These are phyloP conservation scores for Selenia dentaria DNA, from an alignment of 2,888 invertebrate genomes.

Conservation along the genomic window DNA sequence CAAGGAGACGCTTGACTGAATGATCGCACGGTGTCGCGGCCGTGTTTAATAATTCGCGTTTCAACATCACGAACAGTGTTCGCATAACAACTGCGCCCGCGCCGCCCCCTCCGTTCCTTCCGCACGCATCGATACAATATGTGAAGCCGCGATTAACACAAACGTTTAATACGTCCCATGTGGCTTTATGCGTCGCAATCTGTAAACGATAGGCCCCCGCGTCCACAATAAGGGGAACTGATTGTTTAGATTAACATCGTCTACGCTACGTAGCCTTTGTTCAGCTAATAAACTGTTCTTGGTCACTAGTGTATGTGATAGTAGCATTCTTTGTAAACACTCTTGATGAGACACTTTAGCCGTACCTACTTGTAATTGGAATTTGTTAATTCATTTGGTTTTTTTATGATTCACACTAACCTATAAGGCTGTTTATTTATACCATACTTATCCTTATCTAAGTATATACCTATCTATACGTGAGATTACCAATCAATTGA, in stretches of 20 bases:
- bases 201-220: conserved; percentile 39
- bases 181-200: conserved; percentile 52
- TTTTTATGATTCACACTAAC: too few species aligned
- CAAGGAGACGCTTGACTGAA: conserved; percentile 57
- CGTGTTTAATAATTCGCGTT: conserved; percentile 55
- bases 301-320: conserved; percentile 9
- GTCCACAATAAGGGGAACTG: conserved; percentile 37
- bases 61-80: conserved; percentile 57
- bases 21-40: conserved; percentile 46
- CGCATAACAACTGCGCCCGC: conserved; percentile 62
- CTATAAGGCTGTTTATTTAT: too few species aligned
- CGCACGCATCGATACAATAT: conserved; percentile 53
- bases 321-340: conserved; percentile 32
- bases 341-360: conserved; percentile 16
- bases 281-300: conserved; percentile 31
- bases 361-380: conserved; percentile 5
- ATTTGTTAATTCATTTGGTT: too few species aligned
- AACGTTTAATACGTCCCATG: conserved; percentile 51
- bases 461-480: too few species aligned
- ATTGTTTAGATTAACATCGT: conserved; percentile 35
- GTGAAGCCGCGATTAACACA: conserved; percentile 49
- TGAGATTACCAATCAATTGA: too few species aligned
- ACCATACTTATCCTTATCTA: too few species aligned
- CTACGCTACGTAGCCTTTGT: conserved; percentile 26
- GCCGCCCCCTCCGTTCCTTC: conserved; percentile 45